These are phyloP conservation scores for Rhombomys opimus DNA, from an alignment of 2,113 vertebrate species.

Conservation along the genomic window DNA sequence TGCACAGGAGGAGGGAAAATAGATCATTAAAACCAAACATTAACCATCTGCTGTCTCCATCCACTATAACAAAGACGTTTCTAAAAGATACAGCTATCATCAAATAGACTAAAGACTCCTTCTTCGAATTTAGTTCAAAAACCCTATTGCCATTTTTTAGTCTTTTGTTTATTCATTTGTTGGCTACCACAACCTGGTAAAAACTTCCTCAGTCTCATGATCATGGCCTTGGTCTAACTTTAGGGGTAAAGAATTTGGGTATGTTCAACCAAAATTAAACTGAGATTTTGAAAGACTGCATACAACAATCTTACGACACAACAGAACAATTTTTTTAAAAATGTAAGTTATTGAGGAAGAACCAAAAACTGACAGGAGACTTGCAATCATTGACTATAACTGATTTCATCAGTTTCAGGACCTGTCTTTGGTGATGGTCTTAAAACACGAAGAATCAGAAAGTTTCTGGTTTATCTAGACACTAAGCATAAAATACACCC, in stretches of 20 bases:
- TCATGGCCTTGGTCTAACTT: background rate
- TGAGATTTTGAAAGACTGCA: background rate
- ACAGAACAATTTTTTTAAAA: background rate
- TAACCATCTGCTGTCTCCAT: background rate
- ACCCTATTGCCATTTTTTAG: background rate
- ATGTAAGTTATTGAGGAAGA: background rate
- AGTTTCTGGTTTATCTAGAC: slow-evolving; percentile 20
- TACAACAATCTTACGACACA: background rate
- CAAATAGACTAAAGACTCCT: background rate
- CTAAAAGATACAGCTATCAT: background rate
- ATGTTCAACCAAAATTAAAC: background rate
- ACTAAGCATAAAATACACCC: background rate
- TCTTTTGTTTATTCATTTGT: background rate
- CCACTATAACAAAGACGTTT: slow-evolving; percentile 7
- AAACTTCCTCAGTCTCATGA: background rate
- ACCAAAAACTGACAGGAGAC: background rate
- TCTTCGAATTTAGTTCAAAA: background rate
- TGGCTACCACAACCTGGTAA: background rate
- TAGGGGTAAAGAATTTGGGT: background rate
- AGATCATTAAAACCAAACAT: slow-evolving; percentile 46
- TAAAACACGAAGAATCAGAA: background rate
- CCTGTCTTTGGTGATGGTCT: background rate
- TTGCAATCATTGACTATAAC: background rate
- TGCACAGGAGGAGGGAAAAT: background rate
- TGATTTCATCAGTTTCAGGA: background rate